phyloP scores from a whole-genome alignment of 2,113 vertebrate species.

The Oreotrochilus melanogaster region DNA sequence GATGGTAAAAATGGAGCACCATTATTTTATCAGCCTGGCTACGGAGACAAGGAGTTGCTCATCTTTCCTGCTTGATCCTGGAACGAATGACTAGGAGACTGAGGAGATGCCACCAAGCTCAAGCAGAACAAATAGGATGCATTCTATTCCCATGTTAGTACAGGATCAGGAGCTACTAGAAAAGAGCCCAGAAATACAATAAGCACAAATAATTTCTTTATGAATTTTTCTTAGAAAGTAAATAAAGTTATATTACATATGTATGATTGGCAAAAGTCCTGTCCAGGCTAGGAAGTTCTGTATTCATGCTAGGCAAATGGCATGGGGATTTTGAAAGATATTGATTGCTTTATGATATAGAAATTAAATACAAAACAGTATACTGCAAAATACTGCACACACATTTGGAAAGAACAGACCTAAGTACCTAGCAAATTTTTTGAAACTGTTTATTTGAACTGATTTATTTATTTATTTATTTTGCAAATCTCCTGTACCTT shows the following conservation, averaged over 20 bases:
- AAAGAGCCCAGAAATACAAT: background rate
- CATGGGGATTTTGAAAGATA: background rate
- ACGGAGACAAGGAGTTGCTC: background rate
- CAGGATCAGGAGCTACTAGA: background rate
- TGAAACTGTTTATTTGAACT: background rate
- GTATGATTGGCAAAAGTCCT: background rate
- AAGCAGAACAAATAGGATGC: background rate
- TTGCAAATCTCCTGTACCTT: background rate
- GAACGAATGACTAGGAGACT: background rate
- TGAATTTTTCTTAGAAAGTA: background rate
- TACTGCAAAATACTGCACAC: background rate
- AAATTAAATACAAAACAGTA: background rate
- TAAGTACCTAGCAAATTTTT: background rate
- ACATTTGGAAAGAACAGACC: background rate
- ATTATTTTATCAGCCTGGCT: background rate
- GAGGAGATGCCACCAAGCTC: background rate
- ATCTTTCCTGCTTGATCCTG: background rate
- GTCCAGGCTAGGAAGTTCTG: background rate
- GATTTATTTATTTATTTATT: background rate
- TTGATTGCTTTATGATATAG: background rate
- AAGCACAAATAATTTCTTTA: background rate
- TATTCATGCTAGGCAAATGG: background rate
- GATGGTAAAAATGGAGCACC: background rate
- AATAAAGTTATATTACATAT: background rate
- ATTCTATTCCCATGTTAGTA: background rate